phyloP scores from a whole-genome alignment of 2,113 vertebrate genomes.

The Lycaon pictus region DNA sequence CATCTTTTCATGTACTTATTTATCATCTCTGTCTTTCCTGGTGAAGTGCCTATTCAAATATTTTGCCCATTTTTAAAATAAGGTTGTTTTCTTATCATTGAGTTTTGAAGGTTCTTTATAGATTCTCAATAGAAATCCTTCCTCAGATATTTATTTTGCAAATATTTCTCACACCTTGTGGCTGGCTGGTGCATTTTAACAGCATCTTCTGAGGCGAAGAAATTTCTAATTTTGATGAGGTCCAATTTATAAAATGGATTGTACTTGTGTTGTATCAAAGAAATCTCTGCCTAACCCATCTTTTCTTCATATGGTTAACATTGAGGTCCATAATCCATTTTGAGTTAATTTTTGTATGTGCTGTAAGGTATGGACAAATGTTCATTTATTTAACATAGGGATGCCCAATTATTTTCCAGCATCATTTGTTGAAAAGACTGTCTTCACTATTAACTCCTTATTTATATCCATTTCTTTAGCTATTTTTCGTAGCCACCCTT shows the following conservation, averaged over 20 bases:
- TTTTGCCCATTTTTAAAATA: conserved; percentile 49
- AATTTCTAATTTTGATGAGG: conserved; percentile 61
- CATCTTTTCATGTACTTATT: background rate
- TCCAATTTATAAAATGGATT: background rate
- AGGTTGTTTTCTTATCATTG: conserved; percentile 60
- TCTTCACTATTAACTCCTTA: conserved; percentile 8
- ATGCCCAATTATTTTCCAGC: background rate
- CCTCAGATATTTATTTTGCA: conserved; percentile 52
- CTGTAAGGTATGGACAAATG: background rate
- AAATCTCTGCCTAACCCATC: background rate
- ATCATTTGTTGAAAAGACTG: conserved; percentile 29
- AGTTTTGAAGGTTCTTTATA: conserved; percentile 50
- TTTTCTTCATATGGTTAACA: background rate
- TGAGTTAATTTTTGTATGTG: background rate
- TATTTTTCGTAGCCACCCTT: conserved; percentile 44
- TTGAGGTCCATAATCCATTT: background rate
- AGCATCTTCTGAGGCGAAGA: background rate
- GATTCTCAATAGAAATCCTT: conserved; percentile 40
- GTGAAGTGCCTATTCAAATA: conserved; percentile 54
- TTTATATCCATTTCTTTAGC: background rate
- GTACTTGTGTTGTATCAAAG: background rate
- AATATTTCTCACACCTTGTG: conserved; percentile 47
- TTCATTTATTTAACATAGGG: conserved; percentile 37
- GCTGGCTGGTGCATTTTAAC: conserved; percentile 46
- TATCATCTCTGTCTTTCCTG: conserved; percentile 34